These are phyloP conservation scores for Lamprotornis superbus DNA, from an alignment of 2,113 vertebrate species.

Conservation along the genomic window DNA sequence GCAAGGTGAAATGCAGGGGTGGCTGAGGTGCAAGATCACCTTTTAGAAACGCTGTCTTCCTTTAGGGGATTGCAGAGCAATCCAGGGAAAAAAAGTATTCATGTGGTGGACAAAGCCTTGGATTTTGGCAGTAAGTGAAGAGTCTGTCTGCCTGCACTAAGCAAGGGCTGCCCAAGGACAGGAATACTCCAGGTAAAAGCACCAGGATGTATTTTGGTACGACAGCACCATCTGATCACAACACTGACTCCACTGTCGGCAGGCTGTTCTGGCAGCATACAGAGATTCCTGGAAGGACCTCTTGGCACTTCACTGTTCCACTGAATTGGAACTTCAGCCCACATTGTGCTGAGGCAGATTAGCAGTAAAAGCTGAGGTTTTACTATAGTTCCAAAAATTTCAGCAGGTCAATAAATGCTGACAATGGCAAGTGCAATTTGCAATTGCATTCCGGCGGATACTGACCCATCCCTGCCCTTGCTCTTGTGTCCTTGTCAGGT, in stretches of 20 bases:
- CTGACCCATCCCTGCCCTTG: not conserved
- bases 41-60: not conserved
- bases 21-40: not conserved
- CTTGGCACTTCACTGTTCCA: not conserved
- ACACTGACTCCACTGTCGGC: not conserved
- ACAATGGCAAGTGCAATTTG: not conserved
- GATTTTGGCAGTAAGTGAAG: not conserved
- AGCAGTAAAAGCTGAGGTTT: not conserved
- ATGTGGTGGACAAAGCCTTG: not conserved
- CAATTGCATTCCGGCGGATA: not conserved
- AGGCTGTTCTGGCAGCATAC: not conserved
- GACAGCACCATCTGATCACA: not conserved
- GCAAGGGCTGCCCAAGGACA: conserved; percentile 46
- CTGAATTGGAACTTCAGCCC: not conserved
- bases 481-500: not conserved
- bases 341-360: not conserved
- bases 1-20: not conserved
- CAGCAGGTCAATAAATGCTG: not conserved
- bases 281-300: not conserved
- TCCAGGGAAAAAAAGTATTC: not conserved
- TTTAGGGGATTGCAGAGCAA: not conserved
- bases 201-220: not conserved
- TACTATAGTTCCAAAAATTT: not conserved
- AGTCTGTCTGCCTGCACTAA: not conserved
- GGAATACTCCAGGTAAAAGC: not conserved